Evolutionary conservation across 2,888 invertebrate species (phyloP), one percentile per base, ranked within the genome.

Genomic region (Fragum sueziense): DNA sequence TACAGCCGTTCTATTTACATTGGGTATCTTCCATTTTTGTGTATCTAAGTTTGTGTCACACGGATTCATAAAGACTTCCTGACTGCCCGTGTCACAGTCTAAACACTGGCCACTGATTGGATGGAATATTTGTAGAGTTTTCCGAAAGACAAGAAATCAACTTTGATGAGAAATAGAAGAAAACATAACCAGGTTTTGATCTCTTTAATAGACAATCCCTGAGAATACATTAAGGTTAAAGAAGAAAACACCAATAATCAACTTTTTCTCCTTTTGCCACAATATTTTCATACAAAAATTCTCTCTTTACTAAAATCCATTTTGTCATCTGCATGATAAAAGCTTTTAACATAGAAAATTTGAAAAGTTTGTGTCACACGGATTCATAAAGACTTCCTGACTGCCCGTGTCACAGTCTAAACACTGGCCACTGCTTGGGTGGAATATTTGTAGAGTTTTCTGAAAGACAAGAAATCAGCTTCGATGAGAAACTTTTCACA

Each of bases 81-180:
- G 95, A 20, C 94, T 94, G 0, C 94, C 93, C 0, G 95, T 94
- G 88, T 97, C 95, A 88, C 95, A 95, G 90, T 98, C 97, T 68
- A 98, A 92, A 90, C 98, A 98, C 85, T 96, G 95, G 17, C 95
- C 94, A 82, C 95, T 95, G 84, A 97, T 96, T 0, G 96, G 96
- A 90, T 97, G 97, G 74, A 95, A 94, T 74, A 97, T 92, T 94
- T 96, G 96, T 85, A 96, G 95, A 9, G 95, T 95, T 31, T 94
- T 94, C 96, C 96, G 89, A 9, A 93, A n/a, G n/a, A n/a, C n/a
- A n/a, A n/a, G n/a, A n/a, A n/a, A n/a, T n/a, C n/a, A n/a, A n/a
- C n/a, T n/a, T n/a, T n/a, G n/a, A n/a, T n/a, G n/a, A n/a, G n/a
- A n/a, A n/a, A n/a, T n/a, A n/a, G n/a, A n/a, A n/a, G n/a, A n/a